phyloP scores from a whole-genome alignment of 2,888 invertebrate genomes.

The Scaptomyza caliginosa region DNA sequence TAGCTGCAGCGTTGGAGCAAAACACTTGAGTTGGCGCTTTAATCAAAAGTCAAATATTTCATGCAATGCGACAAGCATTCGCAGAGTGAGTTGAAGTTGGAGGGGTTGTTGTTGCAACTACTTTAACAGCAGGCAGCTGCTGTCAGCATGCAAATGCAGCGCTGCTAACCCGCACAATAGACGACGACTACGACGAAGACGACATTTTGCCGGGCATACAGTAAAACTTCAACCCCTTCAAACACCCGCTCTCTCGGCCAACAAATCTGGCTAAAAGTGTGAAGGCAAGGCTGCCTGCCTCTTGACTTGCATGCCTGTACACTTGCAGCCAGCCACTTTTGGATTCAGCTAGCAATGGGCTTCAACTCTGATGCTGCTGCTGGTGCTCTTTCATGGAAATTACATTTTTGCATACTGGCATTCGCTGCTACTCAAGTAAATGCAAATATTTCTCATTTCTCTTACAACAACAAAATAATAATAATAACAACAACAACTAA shows the following conservation, averaged over 20 bases:
- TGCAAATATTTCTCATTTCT: conserved; percentile 81
- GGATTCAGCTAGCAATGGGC: conserved; percentile 48
- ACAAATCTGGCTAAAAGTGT: conserved; percentile 33
- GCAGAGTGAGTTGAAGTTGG: not conserved
- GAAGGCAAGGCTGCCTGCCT: not conserved
- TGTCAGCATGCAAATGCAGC: conserved; percentile 77
- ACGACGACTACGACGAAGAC: conserved; percentile 54
- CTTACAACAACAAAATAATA: conserved; percentile 50
- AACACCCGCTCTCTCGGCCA: not conserved
- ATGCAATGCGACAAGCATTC: conserved; percentile 66
- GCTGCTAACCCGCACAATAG: conserved; percentile 58
- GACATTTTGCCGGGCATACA: conserved; percentile 10
- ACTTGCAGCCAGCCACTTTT: conserved; percentile 74
- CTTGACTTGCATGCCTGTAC: conserved; percentile 42
- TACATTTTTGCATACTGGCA: conserved; percentile 76
- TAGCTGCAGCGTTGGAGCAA: conserved; percentile 49
- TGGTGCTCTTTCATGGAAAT: conserved; percentile 78
- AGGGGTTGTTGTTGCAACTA: conserved; percentile 25
- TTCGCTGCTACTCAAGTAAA: conserved; percentile 78
- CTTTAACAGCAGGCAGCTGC: conserved; percentile 72
- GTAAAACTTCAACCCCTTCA: conserved; percentile 13
- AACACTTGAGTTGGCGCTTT: conserved; percentile 80
- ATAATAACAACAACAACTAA: conserved; percentile 8
- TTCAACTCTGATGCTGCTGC: conserved; percentile 1
- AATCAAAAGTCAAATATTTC: conserved; percentile 80